Evolutionary conservation across 2,797 vertebrate species (phyloP).

Genomic region (Sebastes oblongus): DNA sequence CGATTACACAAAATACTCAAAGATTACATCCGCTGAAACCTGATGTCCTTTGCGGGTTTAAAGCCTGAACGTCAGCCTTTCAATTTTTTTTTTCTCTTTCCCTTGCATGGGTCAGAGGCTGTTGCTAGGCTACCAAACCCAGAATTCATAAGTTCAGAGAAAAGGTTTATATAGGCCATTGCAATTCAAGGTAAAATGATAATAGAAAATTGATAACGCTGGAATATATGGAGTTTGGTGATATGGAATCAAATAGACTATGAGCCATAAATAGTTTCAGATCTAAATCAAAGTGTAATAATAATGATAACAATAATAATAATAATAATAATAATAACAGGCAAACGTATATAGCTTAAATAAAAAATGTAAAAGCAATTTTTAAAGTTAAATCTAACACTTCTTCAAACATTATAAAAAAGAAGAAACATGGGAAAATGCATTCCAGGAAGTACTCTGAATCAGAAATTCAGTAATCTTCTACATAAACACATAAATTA

Average conservation of each 20-base stretch:
- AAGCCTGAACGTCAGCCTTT: conserved; percentile 73
- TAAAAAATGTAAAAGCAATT: background rate
- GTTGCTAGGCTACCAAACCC: conserved; percentile 87
- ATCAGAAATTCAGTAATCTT: background rate
- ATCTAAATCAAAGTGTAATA: conserved; percentile 6
- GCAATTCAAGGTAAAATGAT: conserved; percentile 76
- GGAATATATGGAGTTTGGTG: conserved; percentile 53
- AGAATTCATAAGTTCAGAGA: conserved; percentile 82
- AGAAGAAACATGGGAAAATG: background rate
- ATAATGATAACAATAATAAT: background rate
- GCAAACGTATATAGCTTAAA: background rate
- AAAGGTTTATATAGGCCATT: conserved; percentile 78
- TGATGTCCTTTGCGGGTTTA: conserved; percentile 71
- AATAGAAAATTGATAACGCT: conserved; percentile 61
- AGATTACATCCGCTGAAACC: conserved; percentile 77
- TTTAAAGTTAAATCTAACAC: background rate
- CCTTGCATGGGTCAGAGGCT: conserved; percentile 82
- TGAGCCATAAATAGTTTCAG: conserved; percentile 30
- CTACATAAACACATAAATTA: background rate
- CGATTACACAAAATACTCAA: conserved; percentile 72
- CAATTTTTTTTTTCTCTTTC: conserved; percentile 66
- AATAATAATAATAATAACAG: background rate
- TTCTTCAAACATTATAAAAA: background rate
- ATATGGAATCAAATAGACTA: conserved; percentile 31
- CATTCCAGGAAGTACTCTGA: background rate